These are phyloP conservation scores for Semicossyphus pulcher DNA, from an alignment of 2,113 vertebrate genomes.

Conservation along the genomic window DNA sequence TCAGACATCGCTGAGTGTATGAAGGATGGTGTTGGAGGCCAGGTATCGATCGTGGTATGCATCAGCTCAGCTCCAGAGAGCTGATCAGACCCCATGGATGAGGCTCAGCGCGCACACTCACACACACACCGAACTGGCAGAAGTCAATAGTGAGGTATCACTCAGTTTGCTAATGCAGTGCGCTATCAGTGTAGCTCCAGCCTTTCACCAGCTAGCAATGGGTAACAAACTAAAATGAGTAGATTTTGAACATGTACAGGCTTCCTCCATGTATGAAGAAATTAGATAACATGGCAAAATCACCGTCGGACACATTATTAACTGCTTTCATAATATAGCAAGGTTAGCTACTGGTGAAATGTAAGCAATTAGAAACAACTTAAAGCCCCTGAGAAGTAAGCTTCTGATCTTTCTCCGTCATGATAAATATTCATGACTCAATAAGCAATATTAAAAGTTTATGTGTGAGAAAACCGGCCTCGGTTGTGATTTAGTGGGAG, in stretches of 20 bases:
- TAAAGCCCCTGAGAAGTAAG: background rate
- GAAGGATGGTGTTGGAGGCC: conserved; percentile 56
- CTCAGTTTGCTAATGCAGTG: conserved; percentile 52
- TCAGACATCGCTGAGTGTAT: conserved; percentile 50
- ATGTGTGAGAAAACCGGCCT: too few species aligned
- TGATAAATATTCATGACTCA: background rate
- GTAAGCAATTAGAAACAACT: background rate
- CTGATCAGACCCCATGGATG: conserved; percentile 62
- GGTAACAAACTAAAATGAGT: background rate
- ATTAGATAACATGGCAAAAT: background rate
- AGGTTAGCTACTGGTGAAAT: background rate
- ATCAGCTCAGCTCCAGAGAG: conserved; percentile 64
- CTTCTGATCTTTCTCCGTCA: background rate
- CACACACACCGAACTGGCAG: conserved; percentile 7
- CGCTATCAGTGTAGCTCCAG: background rate
- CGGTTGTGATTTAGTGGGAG: too few species aligned
- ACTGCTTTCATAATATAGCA: background rate
- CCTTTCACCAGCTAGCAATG: background rate
- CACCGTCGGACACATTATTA: too few species aligned
- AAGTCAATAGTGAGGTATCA: conserved; percentile 56
- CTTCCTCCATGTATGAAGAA: background rate
- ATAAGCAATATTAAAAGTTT: background rate
- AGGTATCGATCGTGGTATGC: conserved; percentile 61
- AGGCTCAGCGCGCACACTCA: conserved; percentile 7
- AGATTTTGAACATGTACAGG: background rate